Evolutionary conservation across 1,140 invertebrate species (phyloP).

Genomic region (Marisa cornuarietis): DNA sequence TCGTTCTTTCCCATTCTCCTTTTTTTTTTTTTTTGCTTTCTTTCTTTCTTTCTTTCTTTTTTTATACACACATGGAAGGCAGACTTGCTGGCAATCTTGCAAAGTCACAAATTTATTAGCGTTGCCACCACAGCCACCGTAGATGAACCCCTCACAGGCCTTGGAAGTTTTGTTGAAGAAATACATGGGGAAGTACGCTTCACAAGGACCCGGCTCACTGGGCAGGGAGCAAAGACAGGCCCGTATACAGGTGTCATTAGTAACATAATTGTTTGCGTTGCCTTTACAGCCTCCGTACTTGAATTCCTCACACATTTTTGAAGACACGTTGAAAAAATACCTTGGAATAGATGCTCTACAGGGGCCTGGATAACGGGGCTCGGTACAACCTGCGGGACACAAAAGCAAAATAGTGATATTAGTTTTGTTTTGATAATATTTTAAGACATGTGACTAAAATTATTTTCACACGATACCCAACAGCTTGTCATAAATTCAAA

Average conservation of each 20-base stretch:
- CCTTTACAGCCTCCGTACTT: constrained; percentile 43
- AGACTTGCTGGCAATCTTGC: not conserved
- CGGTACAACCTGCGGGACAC: no score
- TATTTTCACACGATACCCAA: no score
- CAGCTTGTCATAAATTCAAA: no score
- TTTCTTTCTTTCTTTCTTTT: not conserved
- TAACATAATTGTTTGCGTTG: not conserved
- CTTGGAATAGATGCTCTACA: not conserved
- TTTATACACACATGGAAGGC: not conserved
- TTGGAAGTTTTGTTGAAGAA: not conserved
- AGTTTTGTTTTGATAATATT: no score
- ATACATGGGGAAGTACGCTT: not conserved
- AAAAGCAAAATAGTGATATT: no score
- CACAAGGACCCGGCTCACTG: not conserved
- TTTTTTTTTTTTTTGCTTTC: not conserved
- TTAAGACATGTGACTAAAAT: no score
- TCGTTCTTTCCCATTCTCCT: not conserved
- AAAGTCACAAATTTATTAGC: not conserved
- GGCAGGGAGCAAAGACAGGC: not conserved
- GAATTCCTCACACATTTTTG: constrained; percentile 32
- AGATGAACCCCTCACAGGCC: constrained; percentile 4
- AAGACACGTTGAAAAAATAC: constrained; percentile 34
- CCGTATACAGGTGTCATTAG: not conserved
- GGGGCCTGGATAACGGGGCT: no score
- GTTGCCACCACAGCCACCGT: constrained; percentile 9